Percentiles rank a stretch among this genome's conserved stretches.
Evolutionary conservation across 2,797 vertebrate genomes (phyloP).

Genomic region (Parauchenoglanis punctatus): DNA sequence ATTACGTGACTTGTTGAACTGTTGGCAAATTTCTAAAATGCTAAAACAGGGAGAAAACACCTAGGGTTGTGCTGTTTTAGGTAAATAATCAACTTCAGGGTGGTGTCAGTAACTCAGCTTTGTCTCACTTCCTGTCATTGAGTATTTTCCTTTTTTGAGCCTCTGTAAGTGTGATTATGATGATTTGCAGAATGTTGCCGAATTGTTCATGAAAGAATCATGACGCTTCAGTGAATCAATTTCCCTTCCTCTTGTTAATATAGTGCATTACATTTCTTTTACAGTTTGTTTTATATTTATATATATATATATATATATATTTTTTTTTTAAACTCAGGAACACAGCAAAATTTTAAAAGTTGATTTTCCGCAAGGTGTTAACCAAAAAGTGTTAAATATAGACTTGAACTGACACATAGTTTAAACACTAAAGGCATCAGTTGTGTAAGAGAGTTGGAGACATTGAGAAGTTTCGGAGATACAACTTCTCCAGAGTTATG

Average conservation of each 20-base stretch:
- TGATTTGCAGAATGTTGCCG: not conserved
- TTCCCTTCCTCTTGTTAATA: not conserved
- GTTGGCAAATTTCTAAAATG: no score
- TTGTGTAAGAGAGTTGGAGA: no score
- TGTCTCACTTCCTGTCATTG: not conserved
- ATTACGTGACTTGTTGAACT: not conserved
- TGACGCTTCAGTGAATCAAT: not conserved
- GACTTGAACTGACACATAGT: no score
- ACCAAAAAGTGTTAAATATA: no score
- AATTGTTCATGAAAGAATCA: not conserved
- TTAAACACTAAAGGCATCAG: no score
- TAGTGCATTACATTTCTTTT: not conserved
- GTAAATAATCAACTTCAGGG: not conserved
- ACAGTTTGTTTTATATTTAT: not conserved
- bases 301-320: no score
- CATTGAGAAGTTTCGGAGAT: no score
- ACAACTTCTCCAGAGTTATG: no score
- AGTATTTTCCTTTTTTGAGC: not conserved
- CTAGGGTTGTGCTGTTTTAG: no score
- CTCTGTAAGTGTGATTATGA: not conserved
- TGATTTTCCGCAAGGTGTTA: no score
- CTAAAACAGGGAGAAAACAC: not conserved
- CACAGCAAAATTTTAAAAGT: not conserved
- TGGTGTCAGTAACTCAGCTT: not conserved
- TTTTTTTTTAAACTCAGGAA: not conserved